phyloP scores from a whole-genome alignment of 23 tunicate genomes.

The Diplosoma virens region DNA sequence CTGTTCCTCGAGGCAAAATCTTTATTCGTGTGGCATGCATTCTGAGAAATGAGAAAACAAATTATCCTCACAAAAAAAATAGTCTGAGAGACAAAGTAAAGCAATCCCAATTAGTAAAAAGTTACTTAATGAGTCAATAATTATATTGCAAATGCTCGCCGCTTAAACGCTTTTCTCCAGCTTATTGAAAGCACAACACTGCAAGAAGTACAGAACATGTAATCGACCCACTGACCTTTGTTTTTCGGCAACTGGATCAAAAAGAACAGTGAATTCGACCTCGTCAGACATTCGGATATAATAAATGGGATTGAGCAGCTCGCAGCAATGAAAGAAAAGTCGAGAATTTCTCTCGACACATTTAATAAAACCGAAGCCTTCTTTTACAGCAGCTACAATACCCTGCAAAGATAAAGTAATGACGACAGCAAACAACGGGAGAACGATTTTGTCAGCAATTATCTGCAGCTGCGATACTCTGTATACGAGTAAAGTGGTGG shows the following conservation, averaged over 20 bases:
- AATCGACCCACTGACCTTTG: conserved; percentile 51
- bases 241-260: conserved; percentile 94
- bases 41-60: conserved; percentile 14
- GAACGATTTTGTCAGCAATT: no score
- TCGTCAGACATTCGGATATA: conserved; percentile 98
- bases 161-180: background rate
- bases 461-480: no score
- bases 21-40: conserved; percentile 97
- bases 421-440: no score
- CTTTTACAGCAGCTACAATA: conserved; percentile 98
- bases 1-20: conserved; percentile 90
- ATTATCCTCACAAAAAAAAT: background rate
- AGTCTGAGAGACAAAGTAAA: background rate
- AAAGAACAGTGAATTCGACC: conserved; percentile 94
- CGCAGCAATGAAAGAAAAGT: conserved; percentile 98
- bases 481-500: no score
- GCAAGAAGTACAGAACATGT: background rate
- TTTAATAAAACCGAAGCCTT: conserved; percentile 99
- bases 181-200: background rate
- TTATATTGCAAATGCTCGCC: no score
- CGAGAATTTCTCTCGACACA: conserved; percentile 95
- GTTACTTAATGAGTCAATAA: background rate
- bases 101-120: background rate
- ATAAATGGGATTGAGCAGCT: conserved; percentile 87
- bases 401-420: conserved; percentile 50